Evolutionary conservation across 2,797 vertebrate species (phyloP), one percentile per base, ranked within the genome.

Genomic region (Catamblyrhynchus diadema): DNA sequence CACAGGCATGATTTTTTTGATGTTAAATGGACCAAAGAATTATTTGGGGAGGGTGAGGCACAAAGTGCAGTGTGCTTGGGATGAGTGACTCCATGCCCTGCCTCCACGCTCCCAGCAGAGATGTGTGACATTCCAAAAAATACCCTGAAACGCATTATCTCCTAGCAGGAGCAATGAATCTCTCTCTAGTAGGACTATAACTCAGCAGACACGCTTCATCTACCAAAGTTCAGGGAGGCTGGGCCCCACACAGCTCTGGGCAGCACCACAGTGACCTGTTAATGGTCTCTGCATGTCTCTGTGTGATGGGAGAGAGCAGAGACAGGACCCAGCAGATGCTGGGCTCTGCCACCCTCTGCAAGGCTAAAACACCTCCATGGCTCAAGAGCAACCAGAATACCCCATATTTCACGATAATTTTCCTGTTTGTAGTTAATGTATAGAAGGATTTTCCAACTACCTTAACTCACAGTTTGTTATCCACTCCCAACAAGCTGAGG

Each of bases 401-500:
- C 56, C 33, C 69, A 69, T n/a, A 82, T 65, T 85, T 77, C 80
- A 87, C 56, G 53, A 50, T 62, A 28, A 61, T 79, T 84, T 88
- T 54, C 66, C 50, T 81, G 67, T 69, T 86, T 75, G 56, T 53
- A 90, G 67, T 80, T 92, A 83, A 86, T 18, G 35, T 59, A 62
- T 10, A 66, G 61, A 94, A 81, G 37, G 67, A 74, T 90, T 96
- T 96, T 85, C 39, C 69, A 42, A 51, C 35, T 75, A 74, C 44
- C 66, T 64, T 90, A 87, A 90, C 81, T 81, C 8, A 0, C 7
- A 2, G 41, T 60, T 91, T 5, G 8, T 73, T 90, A 70, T n/a
- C 37, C 74, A 37, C 70, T 93, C 66, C 72, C 85, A 90, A 85
- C 20, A 86, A 79, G 59, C 60, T 86, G 88, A 96, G 61, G 80